These are phyloP conservation scores for Ctenochaetus hawaiiensis DNA, from an alignment of 2,797 vertebrate genomes.

Conservation along the genomic window DNA sequence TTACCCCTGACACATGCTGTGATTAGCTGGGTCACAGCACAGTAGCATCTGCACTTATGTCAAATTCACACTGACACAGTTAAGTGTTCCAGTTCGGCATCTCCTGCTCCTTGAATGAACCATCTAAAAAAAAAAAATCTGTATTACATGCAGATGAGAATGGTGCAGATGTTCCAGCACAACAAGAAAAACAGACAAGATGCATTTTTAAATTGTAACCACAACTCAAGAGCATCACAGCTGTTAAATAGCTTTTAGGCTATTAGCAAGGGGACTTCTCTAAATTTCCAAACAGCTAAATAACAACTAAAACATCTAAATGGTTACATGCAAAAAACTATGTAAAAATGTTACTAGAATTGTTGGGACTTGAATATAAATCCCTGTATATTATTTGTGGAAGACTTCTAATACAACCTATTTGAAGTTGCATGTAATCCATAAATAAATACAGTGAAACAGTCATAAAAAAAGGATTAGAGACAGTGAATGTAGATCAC, in stretches of 20 bases:
- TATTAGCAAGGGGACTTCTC: background rate
- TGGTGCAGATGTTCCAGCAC: background rate
- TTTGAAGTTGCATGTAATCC: slow-evolving; percentile 35
- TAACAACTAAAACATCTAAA: background rate
- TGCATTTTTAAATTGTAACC: background rate
- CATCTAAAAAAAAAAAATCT: background rate
- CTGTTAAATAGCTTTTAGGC: background rate
- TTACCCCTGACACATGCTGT: slow-evolving; percentile 33
- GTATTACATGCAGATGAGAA: background rate
- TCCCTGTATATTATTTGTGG: background rate
- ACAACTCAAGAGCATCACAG: background rate
- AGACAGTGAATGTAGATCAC: slow-evolving; percentile 11
- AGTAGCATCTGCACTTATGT: slow-evolving; percentile 24
- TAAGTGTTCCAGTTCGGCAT: slow-evolving; percentile 18
- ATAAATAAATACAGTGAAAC: slow-evolving; percentile 13
- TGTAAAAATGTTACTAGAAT: background rate
- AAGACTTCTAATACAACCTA: background rate
- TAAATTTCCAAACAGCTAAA: slow-evolving; percentile 17
- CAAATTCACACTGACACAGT: slow-evolving; percentile 18
- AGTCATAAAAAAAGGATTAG: slow-evolving; percentile 30
- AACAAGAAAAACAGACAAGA: background rate
- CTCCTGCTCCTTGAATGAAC: background rate
- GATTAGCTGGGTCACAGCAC: slow-evolving; percentile 20
- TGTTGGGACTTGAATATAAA: slow-evolving; percentile 11
- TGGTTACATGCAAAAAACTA: background rate